These are phyloP conservation scores for Archaeoteleia sp. DNA, from an alignment of 2,888 invertebrate species.

Conservation along the genomic window DNA sequence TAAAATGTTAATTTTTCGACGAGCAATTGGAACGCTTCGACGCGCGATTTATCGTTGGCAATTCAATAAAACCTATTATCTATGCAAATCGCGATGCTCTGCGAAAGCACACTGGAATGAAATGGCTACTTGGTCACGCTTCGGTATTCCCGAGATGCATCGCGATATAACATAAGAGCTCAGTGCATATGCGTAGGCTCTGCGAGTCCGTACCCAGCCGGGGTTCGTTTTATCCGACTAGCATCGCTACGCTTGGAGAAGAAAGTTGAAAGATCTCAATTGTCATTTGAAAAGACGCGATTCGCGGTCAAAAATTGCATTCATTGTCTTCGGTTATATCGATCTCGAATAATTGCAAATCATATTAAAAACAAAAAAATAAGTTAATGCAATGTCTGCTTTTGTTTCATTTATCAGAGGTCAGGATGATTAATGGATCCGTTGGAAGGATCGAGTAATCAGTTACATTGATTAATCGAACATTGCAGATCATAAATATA, in stretches of 20 bases:
- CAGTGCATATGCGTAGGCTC: conserved; percentile 23
- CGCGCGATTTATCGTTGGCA: conserved; percentile 33
- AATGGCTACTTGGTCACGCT: conserved; percentile 57
- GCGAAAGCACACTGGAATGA: conserved; percentile 29
- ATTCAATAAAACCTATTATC: conserved; percentile 47
- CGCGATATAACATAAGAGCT: conserved; percentile 42
- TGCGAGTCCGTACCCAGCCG: conserved; percentile 14
- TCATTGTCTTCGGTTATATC: neutral
- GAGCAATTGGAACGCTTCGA: conserved; percentile 32
- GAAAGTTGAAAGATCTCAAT: conserved; percentile 43
- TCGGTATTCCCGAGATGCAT: conserved; percentile 51
- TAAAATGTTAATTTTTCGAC: conserved; percentile 2
- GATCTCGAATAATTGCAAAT: neutral
- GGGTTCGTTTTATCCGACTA: conserved; percentile 25
- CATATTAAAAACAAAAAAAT: no score
- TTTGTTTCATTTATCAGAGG: no score
- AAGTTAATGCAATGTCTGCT: no score
- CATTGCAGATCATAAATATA: no score
- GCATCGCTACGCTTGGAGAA: conserved; percentile 46
- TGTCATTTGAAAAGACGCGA: conserved; percentile 25
- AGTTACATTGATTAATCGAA: no score
- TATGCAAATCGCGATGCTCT: conserved; percentile 43
- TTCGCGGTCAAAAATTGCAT: conserved; percentile 2
- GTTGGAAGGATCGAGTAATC: no score
- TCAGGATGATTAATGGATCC: no score